Evolutionary conservation across 1,140 invertebrate genomes (phyloP).

Genomic region (Hydropsyche tenuis): DNA sequence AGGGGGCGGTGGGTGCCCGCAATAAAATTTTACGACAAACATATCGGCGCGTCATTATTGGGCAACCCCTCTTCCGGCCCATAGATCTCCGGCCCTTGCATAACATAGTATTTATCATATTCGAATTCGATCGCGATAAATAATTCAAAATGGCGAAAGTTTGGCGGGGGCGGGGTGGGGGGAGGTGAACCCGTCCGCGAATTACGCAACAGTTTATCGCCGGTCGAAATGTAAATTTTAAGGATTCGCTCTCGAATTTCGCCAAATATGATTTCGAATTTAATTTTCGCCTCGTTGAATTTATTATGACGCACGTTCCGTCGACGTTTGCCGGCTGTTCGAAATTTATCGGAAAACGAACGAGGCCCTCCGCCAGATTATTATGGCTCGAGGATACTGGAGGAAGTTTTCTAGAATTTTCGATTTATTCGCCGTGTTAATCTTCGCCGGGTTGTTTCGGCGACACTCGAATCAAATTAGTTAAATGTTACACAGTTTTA

Average conservation of each 20-base stretch:
- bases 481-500: no score
- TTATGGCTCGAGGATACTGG: no score
- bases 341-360: no score
- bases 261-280: slow-evolving; percentile 14
- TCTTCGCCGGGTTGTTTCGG: no score
- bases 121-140: background rate
- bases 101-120: background rate
- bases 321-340: no score
- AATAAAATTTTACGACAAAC: no score
- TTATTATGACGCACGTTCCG: background rate
- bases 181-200: slow-evolving; percentile 7
- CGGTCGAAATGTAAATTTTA: slow-evolving; percentile 13
- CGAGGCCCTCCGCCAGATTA: no score
- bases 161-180: background rate
- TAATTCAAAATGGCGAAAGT: no score
- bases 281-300: slow-evolving; percentile 5
- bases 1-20: background rate
- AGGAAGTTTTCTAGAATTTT: no score
- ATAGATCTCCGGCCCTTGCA: background rate
- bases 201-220: slow-evolving; percentile 10
- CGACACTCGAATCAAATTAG: no score
- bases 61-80: background rate
- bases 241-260: background rate
- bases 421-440: no score
- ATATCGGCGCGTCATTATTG: no score